These are phyloP conservation scores for Phrixothrix hirtus DNA, from an alignment of 2,888 invertebrate genomes.

Conservation along the genomic window DNA sequence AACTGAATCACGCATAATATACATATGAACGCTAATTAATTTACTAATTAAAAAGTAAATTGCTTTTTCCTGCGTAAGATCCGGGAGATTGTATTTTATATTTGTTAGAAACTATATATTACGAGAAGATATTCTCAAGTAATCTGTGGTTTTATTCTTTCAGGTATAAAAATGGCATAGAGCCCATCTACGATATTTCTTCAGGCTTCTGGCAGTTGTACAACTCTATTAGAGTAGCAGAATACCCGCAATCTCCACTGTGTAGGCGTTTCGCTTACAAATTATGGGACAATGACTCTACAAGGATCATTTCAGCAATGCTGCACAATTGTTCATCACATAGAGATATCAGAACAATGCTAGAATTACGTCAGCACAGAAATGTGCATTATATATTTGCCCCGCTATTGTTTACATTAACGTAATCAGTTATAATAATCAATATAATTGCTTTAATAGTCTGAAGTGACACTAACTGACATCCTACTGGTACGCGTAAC, in stretches of 20 bases:
- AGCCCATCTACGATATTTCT: constrained; percentile 17
- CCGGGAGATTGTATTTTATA: no score
- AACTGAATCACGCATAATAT: no score
- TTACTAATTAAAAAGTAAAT: no score
- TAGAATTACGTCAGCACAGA: constrained; percentile 15
- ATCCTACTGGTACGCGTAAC: constrained; percentile 2
- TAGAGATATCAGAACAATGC: constrained; percentile 19
- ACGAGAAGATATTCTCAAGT: no score
- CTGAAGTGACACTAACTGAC: constrained; percentile 11
- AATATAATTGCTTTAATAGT: constrained; percentile 14
- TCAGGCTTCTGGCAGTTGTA: constrained; percentile 16
- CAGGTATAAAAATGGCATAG: constrained; percentile 27
- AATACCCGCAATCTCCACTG: constrained; percentile 27
- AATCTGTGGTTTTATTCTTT: constrained; percentile 12
- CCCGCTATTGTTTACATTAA: constrained; percentile 16
- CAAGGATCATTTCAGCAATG: constrained; percentile 23
- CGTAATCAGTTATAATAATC: constrained; percentile 20
- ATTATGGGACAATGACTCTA: constrained; percentile 30
- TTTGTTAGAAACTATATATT: no score
- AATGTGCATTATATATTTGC: constrained; percentile 21
- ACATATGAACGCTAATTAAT: no score
- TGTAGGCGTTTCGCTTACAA: constrained; percentile 26
- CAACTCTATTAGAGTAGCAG: constrained; percentile 26
- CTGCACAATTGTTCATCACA: constrained; percentile 23
- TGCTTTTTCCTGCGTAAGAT: no score